phyloP scores from a whole-genome alignment of 2,797 vertebrate species.

The Philypnodon macrostomus region DNA sequence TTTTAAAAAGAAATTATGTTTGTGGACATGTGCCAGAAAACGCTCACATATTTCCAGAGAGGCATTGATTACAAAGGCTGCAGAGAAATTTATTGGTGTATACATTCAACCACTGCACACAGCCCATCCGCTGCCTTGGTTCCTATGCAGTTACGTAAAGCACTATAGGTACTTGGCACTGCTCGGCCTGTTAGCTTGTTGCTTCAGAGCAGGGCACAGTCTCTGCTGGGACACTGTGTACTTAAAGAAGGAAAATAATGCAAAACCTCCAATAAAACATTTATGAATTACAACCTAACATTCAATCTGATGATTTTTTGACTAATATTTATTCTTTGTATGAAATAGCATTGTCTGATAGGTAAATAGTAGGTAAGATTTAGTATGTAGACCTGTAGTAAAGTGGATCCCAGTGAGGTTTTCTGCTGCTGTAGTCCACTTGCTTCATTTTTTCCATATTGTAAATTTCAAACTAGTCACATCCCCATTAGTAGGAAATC shows the following conservation, averaged over 20 bases:
- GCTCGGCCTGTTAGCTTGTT: constrained; percentile 30
- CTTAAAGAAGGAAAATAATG: constrained; percentile 21
- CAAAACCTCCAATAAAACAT: not conserved
- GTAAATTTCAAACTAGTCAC: too few species aligned
- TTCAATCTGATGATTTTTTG: too few species aligned
- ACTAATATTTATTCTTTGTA: too few species aligned
- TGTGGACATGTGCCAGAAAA: constrained; percentile 15
- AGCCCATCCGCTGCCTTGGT: constrained; percentile 20
- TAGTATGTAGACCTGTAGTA: too few species aligned
- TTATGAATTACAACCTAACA: not conserved
- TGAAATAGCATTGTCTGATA: too few species aligned
- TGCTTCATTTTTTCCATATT: too few species aligned
- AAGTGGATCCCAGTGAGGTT: too few species aligned
- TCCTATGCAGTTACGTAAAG: constrained; percentile 27
- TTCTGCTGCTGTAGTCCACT: too few species aligned
- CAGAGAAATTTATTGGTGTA: constrained; percentile 15
- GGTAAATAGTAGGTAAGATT: too few species aligned
- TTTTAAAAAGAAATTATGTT: constrained; percentile 18
- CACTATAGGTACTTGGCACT: constrained; percentile 41
- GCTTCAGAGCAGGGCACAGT: constrained; percentile 20
- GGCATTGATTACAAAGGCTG: constrained; percentile 1
- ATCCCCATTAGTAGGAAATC: too few species aligned
- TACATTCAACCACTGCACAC: constrained; percentile 3
- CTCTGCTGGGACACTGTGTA: constrained; percentile 42
- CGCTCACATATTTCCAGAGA: constrained; percentile 31